Base-by-base conservation (phyloP, 2,797 vertebrate species). In the Enteromius afrohamiltoni region DNA sequence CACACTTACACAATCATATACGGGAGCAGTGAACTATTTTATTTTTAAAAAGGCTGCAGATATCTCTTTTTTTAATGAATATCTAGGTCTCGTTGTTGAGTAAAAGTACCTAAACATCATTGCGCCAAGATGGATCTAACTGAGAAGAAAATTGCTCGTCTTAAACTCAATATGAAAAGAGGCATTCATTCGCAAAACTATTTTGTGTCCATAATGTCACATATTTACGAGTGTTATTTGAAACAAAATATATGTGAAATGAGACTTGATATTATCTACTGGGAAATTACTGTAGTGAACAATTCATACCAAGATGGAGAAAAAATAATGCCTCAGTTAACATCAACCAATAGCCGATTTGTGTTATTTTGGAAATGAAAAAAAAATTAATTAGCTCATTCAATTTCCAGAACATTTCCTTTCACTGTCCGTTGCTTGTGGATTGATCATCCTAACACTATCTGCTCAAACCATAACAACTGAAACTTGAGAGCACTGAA, bases 1-100 rank as follows among this genome's bases (percentile, higher is more conserved):
- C 86, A 83, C 88, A 71, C 65, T 67, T 64, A 78, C 77, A 83
- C 42, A 77, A 79, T 77, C 69, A 86, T 68, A 75, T 58, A 67
- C 71, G 1, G 9, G 31, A 77, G 51, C 65, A 19, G 9, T 77
- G 26, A 40, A 65, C 42, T 83, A 70, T 78, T 60, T 78, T 49
- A 55, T 60, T 62, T 62, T 62, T 11, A 67, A 76, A 67, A 5
- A 53, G 31, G 71, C 60, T 49, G 80, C 58, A 4, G n/a, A 67
- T 26, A 67, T n/a, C 62, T 40, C 21, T 53, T 34, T 55, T 55
- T 6, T 68, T 76, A 42, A 77, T 47, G 62, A 77, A 42, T 19
- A 77, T 77, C 62, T 69, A n/a, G 62, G 49, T 60, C 34, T 37
- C 42, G 31, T 42, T 29, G 49, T 40, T 42, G n/a, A 55, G 34